Conservation (phyloP, 1,140 invertebrate species). For the Sinonovacula constricta region DNA sequence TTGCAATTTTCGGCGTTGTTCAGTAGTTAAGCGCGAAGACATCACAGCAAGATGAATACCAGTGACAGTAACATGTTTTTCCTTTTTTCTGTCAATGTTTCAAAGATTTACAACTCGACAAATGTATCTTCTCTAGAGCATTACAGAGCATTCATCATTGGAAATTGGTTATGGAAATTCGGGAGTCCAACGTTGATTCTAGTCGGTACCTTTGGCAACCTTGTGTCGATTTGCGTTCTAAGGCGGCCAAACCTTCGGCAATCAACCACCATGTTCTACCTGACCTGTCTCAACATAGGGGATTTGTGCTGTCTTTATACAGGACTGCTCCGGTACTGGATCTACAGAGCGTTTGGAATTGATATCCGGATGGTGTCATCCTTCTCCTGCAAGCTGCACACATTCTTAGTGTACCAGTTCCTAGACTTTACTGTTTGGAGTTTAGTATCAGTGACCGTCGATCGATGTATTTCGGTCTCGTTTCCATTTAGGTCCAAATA, state of each 20-base stretch:
- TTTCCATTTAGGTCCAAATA: slow-evolving; percentile 59
- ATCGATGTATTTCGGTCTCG: slow-evolving; percentile 64
- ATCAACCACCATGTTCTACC: slow-evolving; percentile 68
- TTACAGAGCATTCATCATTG: no score
- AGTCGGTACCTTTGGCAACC: slow-evolving; percentile 67
- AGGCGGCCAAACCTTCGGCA: slow-evolving; percentile 53
- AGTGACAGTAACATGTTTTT: no score
- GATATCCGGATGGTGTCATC: slow-evolving; percentile 58
- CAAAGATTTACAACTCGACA: no score
- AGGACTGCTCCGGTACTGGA: slow-evolving; percentile 64
- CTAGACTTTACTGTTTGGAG: slow-evolving; percentile 66
- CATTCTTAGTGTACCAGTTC: slow-evolving; percentile 64
- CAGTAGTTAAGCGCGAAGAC: no score
- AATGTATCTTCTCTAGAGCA: no score
- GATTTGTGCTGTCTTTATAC: slow-evolving; percentile 66
- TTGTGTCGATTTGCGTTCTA: slow-evolving; percentile 65
- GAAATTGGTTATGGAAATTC: slow-evolving; percentile 65
- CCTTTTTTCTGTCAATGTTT: no score
- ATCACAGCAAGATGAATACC: no score
- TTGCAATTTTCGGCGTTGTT: no score
- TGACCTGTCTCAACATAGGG: slow-evolving; percentile 60
- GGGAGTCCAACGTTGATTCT: slow-evolving; percentile 60
- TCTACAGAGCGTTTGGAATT: slow-evolving; percentile 52
- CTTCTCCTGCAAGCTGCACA: slow-evolving; percentile 63
- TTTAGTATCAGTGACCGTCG: slow-evolving; percentile 64